Conservation (phyloP, 1,140 invertebrate genomes). For the Zaprionus kolodkinae region DNA sequence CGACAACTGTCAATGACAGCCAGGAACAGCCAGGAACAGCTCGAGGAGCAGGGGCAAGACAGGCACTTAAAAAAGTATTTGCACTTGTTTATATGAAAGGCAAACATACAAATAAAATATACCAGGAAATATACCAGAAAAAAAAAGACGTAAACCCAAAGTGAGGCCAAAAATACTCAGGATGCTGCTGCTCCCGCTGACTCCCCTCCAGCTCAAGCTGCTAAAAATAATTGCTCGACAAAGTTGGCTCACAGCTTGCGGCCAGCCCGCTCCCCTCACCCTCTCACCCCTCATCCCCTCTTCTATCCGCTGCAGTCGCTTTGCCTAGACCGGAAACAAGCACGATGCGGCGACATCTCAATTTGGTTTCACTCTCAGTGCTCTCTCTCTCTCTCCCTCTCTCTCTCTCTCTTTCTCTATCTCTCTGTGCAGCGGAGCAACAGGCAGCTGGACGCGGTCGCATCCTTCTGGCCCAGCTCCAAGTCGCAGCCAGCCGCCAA, state of each 20-base stretch:
- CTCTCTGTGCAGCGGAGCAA: slow-evolving; percentile 3
- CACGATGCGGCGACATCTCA: slow-evolving; percentile 67
- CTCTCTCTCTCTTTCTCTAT: too few relatives aligned
- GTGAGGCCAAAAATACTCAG: background rate
- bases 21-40: slow-evolving; percentile 14
- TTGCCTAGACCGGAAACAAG: slow-evolving; percentile 53
- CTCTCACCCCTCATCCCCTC: background rate
- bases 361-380: slow-evolving; percentile 54
- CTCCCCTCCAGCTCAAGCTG: slow-evolving; percentile 16
- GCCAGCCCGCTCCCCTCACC: slow-evolving; percentile 10
- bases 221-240: slow-evolving; percentile 78
- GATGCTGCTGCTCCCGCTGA: background rate
- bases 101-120: slow-evolving; percentile 53
- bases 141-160: slow-evolving; percentile 17
- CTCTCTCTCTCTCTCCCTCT: too few relatives aligned
- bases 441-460: slow-evolving; percentile 20
- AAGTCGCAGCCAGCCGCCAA: slow-evolving; percentile 21
- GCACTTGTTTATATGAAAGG: slow-evolving; percentile 72
- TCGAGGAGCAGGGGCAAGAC: slow-evolving; percentile 23
- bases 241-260: slow-evolving; percentile 69
- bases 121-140: slow-evolving; percentile 4
- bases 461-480: background rate
- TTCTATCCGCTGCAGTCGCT: slow-evolving; percentile 2
- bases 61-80: slow-evolving; percentile 79
- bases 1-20: slow-evolving; percentile 65